Evolutionary conservation across 2,797 vertebrate species (phyloP).

Genomic region (Chiloscyllium punctatum): DNA sequence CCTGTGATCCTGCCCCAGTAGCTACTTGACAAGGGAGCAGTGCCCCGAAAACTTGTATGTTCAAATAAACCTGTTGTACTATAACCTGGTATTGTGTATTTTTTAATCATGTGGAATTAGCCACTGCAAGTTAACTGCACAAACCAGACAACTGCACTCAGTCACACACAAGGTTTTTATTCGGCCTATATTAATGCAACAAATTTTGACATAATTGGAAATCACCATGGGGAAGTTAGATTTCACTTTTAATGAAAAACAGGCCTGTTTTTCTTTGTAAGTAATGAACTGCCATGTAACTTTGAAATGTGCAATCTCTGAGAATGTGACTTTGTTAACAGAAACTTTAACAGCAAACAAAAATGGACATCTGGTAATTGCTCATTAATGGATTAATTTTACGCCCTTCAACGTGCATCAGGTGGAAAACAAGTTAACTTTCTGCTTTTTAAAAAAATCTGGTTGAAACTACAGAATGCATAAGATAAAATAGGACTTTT

Average conservation of each 20-base stretch:
- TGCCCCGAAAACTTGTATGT: too few relatives aligned
- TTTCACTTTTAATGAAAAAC: slow-evolving; percentile 23
- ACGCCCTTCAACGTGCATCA: background rate
- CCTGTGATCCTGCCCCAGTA: too few relatives aligned
- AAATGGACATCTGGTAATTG: background rate
- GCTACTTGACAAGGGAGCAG: too few relatives aligned
- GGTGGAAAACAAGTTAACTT: background rate
- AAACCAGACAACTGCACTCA: background rate
- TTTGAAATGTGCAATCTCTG: slow-evolving; percentile 28
- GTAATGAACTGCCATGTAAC: slow-evolving; percentile 20
- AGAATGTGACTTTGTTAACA: background rate
- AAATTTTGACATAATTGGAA: background rate
- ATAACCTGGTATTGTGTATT: too few relatives aligned
- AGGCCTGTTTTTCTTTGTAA: background rate
- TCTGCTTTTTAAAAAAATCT: background rate
- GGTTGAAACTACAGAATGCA: background rate
- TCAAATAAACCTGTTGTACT: too few relatives aligned
- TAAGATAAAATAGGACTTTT: background rate
- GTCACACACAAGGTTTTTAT: background rate
- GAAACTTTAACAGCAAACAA: background rate
- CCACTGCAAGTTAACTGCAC: background rate
- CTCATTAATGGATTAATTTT: background rate
- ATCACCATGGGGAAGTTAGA: background rate
- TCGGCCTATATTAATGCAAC: background rate
- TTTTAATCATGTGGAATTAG: background rate